Evolutionary conservation across 2,797 vertebrate genomes (phyloP), one percentile per base, ranked within the genome.

Genomic region (Aldrovandia affinis): DNA sequence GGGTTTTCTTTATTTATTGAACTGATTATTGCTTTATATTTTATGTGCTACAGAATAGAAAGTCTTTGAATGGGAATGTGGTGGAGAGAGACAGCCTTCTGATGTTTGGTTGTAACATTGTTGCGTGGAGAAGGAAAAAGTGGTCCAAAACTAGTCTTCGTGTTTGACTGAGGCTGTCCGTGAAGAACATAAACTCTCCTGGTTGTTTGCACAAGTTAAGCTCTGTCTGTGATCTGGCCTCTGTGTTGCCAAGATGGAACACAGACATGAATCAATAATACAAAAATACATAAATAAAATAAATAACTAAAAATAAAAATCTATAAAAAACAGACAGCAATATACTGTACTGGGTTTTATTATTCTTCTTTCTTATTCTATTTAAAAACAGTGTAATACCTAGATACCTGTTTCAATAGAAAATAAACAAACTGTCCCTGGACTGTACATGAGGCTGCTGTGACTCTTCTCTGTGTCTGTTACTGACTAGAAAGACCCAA

Each of bases 381-480:
- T 85, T 91, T 86, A 86, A 90, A 81, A 90, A 88, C 85, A 42
- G 84, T 91, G 86, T 92, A 90, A 75, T 87, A 59, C 59, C 33
- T 79, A 77, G 73, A 8, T 47, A 85, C 81, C 89, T 89, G 87
- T 92, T 93, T 91, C 88, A 89, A 85, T 83, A 89, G 80, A 88
- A 86, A 93, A 93, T 91, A 92, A 93, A 94, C 88, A 65, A 87
- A 87, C 80, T 92, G 88, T 89, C 89, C 88, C 92, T 91, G 73
- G 83, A 91, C 88, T 90, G 54, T 86, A 61, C 87, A 86, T 88
- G 79, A 70, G 83, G 81, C 61, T 86, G 83, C 61, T 81, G 84
- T 88, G 79, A 86, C 63, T 86, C 78, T 77, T 88, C 33, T 86
- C 81, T 91, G 81, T 86, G 44, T 83, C 0, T 83, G 4, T 47